phyloP scores from a whole-genome alignment of 2,888 invertebrate species.

The Globia sparganii region DNA sequence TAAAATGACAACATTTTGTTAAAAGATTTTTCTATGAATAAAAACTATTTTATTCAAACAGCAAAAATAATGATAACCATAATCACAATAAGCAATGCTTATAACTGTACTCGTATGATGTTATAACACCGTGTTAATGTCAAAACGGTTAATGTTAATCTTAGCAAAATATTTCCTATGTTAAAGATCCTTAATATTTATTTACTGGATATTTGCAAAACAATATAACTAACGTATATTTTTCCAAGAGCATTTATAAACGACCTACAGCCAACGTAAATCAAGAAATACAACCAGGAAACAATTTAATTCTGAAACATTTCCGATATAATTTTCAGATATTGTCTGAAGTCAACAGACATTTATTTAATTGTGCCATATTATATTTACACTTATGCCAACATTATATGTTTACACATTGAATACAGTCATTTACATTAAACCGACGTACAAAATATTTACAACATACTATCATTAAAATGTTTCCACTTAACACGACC shows the following conservation, averaged over 20 bases:
- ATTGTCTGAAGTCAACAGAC: conserved; percentile 84
- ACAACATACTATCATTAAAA: conserved; percentile 59
- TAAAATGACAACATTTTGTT: not conserved
- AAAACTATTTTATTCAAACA: not conserved
- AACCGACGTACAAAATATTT: conserved; percentile 75
- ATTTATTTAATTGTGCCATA: conserved; percentile 73
- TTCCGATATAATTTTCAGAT: conserved; percentile 60
- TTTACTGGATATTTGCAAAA: not conserved
- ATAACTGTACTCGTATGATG: not conserved
- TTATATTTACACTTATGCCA: conserved; percentile 77
- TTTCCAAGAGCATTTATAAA: not conserved
- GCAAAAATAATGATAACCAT: not conserved
- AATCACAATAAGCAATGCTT: not conserved
- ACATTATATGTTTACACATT: conserved; percentile 82
- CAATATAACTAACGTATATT: not conserved
- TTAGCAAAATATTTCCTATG: conserved; percentile 50
- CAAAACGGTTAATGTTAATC: conserved; percentile 18
- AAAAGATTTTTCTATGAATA: not conserved
- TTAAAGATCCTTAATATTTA: conserved; percentile 23
- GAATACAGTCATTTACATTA: conserved; percentile 75
- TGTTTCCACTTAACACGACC: conserved; percentile 41
- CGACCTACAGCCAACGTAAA: not conserved
- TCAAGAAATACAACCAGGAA: not conserved
- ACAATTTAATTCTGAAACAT: not conserved
- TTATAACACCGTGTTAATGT: conserved; percentile 10